Evolutionary conservation across 1,140 invertebrate species (phyloP), one percentile per base, ranked within the genome.

Genomic region (Popillia japonica): DNA sequence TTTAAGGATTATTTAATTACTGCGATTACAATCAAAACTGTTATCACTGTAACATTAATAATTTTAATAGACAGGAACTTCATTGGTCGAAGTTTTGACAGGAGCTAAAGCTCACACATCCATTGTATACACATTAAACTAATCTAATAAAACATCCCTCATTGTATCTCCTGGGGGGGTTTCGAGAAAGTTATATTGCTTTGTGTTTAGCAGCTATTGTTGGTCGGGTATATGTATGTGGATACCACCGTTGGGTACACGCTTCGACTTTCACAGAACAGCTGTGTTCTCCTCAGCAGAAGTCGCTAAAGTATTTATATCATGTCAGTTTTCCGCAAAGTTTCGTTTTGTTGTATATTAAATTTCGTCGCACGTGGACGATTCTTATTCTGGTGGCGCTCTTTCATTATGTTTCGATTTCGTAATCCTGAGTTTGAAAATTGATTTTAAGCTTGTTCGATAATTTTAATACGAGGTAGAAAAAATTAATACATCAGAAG

Each of bases 51-150:
- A 7, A 27, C 22, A 17, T 64, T 64, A 20, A 64, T 64, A 64
- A 48, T 64, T 64, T 64, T 64, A 64, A 64, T 64, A 64, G 17
- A 27, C 10, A 64, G 8, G 61, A 59, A 14, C 11, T 6, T 6
- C 11, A 59, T n/a, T 4, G 23, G 23, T 9, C 61, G 17, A 64
- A 64, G n/a, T 64, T 64, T 64, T 64, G 61, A 64, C 61, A n/a
- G 61, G 22, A n/a, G 22, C 22, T 64, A 64, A 64, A 64, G 20
- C 61, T 11, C 11, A 64, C 61, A 64, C 61, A 64, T 17, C 61
- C 61, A 64, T 64, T 64, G 61, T 64, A 64, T 64, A 64, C 61
- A 64, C 61, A 64, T 64, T 64, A 64, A 64, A 64, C 61, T 64
- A 64, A 64, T 64, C 61, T 64, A 64, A 64, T 64, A 64, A 64